A percentile compares a stretch with the other conserved stretches of the same genome.
These are phyloP conservation scores for Myrmecobius fasciatus DNA, from an alignment of 2,113 vertebrate genomes.

Conservation along the genomic window DNA sequence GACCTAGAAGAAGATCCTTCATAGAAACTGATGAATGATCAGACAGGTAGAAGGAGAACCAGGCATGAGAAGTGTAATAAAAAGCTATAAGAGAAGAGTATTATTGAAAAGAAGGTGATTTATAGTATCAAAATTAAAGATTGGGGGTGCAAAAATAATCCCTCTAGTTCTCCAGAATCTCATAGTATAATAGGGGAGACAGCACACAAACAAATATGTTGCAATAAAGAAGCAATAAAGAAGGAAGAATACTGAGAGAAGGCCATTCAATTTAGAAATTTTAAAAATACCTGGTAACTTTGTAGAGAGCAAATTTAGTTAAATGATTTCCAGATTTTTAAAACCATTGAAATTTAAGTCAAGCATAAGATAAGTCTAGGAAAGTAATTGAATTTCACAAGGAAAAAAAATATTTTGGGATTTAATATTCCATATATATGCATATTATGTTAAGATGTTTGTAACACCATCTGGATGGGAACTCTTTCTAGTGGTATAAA, in stretches of 20 bases:
- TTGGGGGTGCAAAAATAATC: not conserved
- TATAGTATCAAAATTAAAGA: not conserved
- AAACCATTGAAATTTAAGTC: not conserved
- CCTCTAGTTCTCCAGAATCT: not conserved
- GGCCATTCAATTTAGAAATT: not conserved
- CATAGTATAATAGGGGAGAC: not conserved
- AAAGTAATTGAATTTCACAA: not conserved
- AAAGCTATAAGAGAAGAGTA: not conserved
- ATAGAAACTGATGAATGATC: not conserved
- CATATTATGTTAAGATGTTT: not conserved
- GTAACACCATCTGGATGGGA: not conserved
- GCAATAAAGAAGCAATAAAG: no score
- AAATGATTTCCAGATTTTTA: slow-evolving; percentile 18
- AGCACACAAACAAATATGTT: not conserved
- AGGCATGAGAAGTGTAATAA: not conserved
- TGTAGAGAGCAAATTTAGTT: slow-evolving; percentile 26
- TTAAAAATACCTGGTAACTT: not conserved
- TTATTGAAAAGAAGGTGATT: not conserved
- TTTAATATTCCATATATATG: not conserved
- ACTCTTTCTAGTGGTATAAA: not conserved
- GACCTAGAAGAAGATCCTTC: not conserved
- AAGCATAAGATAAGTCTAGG: not conserved
- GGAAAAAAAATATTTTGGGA: not conserved
- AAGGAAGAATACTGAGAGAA: not conserved
- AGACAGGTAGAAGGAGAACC: not conserved